Percentiles rank a stretch among this genome's conserved stretches.
phyloP scores from a whole-genome alignment of 2,797 vertebrate genomes.

The Micromesistius poutassou region DNA sequence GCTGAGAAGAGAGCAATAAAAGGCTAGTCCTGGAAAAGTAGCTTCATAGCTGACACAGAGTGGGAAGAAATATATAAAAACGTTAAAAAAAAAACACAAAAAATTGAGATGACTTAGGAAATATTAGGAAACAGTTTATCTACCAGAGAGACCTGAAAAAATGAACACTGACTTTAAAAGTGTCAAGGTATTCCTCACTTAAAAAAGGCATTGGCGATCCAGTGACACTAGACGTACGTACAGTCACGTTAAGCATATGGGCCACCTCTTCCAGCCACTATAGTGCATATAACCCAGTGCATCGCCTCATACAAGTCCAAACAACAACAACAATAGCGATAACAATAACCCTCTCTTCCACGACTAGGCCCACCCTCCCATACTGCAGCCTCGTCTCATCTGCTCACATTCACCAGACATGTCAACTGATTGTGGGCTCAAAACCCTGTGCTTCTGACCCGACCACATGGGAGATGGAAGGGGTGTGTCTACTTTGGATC shows the following conservation, averaged over 20 bases:
- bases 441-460: neutral
- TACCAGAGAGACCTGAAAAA: slow-evolving; percentile 12
- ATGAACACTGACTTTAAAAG: slow-evolving; percentile 22
- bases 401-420: slow-evolving; percentile 23
- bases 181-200: slow-evolving; percentile 5
- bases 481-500: slow-evolving; percentile 8
- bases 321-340: neutral
- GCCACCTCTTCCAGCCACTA: slow-evolving; percentile 47
- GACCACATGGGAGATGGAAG: neutral
- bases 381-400: neutral
- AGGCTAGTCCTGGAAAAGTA: neutral
- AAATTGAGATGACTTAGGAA: neutral
- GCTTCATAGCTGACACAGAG: neutral
- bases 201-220: slow-evolving; percentile 7
- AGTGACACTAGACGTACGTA: slow-evolving; percentile 18
- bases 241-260: slow-evolving; percentile 5
- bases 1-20: neutral
- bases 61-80: neutral
- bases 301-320: slow-evolving; percentile 14
- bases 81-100: neutral
- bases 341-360: neutral
- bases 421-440: slow-evolving; percentile 18
- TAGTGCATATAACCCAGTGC: slow-evolving; percentile 57
- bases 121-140: neutral
- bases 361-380: neutral